Base-by-base conservation (phyloP, 2,797 vertebrate species). In the Acestrorhynchus altus region DNA sequence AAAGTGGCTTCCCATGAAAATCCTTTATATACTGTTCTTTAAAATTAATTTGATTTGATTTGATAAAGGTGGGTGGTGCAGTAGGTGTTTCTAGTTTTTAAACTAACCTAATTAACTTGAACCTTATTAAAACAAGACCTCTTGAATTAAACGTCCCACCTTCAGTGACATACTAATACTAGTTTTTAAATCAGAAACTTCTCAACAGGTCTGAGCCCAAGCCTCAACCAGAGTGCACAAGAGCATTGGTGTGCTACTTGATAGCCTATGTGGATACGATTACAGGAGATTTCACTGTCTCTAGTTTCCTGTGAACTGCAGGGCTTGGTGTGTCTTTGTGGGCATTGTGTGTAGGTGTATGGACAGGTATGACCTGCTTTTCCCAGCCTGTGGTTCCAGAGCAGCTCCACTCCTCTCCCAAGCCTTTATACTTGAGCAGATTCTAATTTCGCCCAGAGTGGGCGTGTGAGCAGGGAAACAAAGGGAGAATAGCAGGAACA, bases 361-460 rank as follows among this genome's bases (percentile, higher is more conserved):
- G 74, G 74, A 76, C 79, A 82, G 80, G 73, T 69, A 79, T 80
- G 77, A 76, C 82, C 78, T 84, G 79, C 74, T 85, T 85, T 86
- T 82, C 85, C 79, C 76, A 82, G 75, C 75, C 75, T 74, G 81
- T 70, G 44, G 73, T 81, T 78, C 73, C 52, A 56, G 64, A 82
- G 47, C 61, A 66, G 72, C 72, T 63, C 31, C 49, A 46, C 72
- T 74, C 35, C 70, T 74, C 68, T 81, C 56, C 61, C 20, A 18
- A 75, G 49, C 67, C 70, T 84, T 84, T 86, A 83, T 87, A 52
- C 75, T 42, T 39, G 22, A 67, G 57, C 49, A 82, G 79, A 87
- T 85, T 86, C 79, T 74, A 73, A 64, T 86, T 85, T 83, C 82
- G 81, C 56, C 82, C 60, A 2, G 31, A 72, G 79, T 75, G 78